phyloP scores from a whole-genome alignment of 2,113 vertebrate species.

The Bubalus kerabau region DNA sequence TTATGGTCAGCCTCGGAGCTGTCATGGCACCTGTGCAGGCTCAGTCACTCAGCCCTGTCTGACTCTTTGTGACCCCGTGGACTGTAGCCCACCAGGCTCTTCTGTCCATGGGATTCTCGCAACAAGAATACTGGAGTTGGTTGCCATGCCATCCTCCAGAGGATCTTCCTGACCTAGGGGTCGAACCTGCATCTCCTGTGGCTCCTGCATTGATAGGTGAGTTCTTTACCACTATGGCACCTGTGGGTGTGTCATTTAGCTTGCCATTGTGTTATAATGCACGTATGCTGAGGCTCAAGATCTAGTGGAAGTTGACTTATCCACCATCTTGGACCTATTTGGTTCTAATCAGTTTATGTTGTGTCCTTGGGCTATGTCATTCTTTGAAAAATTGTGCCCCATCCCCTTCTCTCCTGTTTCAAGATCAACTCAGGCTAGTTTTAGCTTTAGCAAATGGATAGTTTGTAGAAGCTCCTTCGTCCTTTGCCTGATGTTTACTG shows the following conservation, averaged over 20 bases:
- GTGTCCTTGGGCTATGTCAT: not conserved
- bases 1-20: not conserved
- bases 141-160: not conserved
- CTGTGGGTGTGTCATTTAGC: not conserved
- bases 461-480: not conserved
- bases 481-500: not conserved
- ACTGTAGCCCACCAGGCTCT: not conserved
- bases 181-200: not conserved
- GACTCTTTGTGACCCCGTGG: not conserved
- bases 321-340: not conserved
- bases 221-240: not conserved
- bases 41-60: not conserved
- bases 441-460: not conserved
- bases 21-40: not conserved
- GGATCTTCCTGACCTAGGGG: not conserved
- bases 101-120: not conserved
- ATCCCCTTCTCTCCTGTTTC: not conserved
- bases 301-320: not conserved
- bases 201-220: not conserved
- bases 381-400: not conserved
- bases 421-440: not conserved
- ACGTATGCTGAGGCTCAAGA: not conserved
- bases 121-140: not conserved
- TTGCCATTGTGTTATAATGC: not conserved
- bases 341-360: not conserved